Percentiles rank a stretch among this genome's conserved stretches.
Conservation (phyloP, 2,888 invertebrate genomes). For the Hydrotaea cyrtoneurina region DNA sequence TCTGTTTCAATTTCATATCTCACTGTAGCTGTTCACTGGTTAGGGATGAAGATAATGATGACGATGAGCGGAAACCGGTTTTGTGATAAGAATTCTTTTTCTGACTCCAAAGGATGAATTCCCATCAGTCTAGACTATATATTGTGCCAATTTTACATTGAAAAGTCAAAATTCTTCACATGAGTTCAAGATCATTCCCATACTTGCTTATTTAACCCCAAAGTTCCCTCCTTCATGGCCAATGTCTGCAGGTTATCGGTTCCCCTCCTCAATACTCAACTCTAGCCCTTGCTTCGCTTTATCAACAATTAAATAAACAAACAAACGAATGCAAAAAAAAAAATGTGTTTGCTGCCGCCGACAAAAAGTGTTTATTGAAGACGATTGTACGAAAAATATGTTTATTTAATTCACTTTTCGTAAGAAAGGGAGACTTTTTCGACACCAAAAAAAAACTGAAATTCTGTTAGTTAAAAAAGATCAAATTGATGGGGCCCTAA, state of each 20-base stretch:
- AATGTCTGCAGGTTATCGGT: no score
- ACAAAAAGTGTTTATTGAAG: constrained; percentile 1
- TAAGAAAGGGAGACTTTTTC: neutral
- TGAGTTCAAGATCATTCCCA: neutral
- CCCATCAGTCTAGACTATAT: no score
- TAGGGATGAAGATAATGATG: no score
- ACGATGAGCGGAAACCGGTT: no score
- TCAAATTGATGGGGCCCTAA: constrained; percentile 14
- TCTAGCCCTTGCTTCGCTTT: neutral
- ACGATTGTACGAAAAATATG: neutral
- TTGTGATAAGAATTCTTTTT: no score
- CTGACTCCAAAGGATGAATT: no score
- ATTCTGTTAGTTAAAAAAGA: neutral
- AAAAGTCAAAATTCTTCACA: neutral
- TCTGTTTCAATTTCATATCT: no score
- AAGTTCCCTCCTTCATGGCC: no score
- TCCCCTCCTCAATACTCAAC: no score
- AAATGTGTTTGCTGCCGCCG: neutral
- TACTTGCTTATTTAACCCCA: no score
- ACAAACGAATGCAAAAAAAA: neutral
- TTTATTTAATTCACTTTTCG: neutral
- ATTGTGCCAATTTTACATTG: neutral
- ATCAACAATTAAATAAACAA: no score
- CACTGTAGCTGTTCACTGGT: no score
- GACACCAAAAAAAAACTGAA: neutral